A percentile compares a stretch with the other conserved stretches of the same genome.
These are phyloP conservation scores for Rhamnusium bicolor DNA, from an alignment of 2,888 invertebrate genomes.

Conservation along the genomic window DNA sequence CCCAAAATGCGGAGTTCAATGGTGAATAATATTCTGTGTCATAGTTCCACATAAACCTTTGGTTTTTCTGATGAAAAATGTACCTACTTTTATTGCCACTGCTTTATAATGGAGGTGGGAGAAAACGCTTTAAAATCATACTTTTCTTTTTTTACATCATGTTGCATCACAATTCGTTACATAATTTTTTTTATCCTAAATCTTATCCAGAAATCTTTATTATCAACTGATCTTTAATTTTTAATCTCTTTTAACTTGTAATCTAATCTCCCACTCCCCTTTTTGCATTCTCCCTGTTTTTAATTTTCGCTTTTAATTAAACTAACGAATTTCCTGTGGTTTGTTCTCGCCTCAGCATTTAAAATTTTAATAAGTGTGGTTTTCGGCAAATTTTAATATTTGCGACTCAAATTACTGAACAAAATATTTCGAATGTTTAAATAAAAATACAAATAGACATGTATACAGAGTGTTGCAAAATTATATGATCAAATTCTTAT, in stretches of 20 bases:
- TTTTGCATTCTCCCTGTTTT: not conserved
- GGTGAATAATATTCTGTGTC: no score
- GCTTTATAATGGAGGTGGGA: no score
- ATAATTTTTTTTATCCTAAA: not conserved
- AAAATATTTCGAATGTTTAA: not conserved
- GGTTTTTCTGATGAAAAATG: no score
- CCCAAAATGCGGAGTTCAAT: no score
- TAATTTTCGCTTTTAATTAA: conserved; percentile 22
- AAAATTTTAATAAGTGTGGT: not conserved
- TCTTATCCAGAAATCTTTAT: not conserved
- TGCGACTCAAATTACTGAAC: not conserved
- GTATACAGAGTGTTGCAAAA: not conserved
- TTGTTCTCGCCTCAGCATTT: conserved; percentile 2
- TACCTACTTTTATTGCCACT: no score
- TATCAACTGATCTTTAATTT: not conserved
- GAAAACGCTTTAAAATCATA: no score
- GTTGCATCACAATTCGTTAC: not conserved
- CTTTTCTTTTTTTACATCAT: not conserved
- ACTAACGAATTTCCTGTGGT: conserved; percentile 9
- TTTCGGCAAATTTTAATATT: not conserved
- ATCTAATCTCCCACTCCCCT: conserved; percentile 1
- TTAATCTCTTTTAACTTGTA: conserved; percentile 19
- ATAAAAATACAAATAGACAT: not conserved
- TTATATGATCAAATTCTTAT: no score
- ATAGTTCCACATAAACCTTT: no score